Percentiles rank a stretch among this genome's conserved stretches.
Conservation (phyloP, 2,113 vertebrate species). For the Chloroceryle aenea region DNA sequence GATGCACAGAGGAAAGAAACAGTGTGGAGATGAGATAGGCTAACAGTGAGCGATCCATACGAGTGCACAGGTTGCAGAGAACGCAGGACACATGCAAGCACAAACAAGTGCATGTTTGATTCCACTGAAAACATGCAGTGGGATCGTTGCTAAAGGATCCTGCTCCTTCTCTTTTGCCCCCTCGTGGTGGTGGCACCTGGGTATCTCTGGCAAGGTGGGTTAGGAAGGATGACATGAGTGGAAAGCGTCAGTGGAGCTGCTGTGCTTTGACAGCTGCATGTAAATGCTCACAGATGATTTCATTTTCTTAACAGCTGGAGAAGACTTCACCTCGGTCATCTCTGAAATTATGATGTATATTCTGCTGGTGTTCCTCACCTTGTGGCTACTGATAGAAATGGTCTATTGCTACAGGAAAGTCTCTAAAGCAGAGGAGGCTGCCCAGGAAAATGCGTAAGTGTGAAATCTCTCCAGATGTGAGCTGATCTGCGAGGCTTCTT, state of each 20-base stretch:
- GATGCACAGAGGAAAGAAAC: not conserved
- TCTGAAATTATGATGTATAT: constrained; percentile 99
- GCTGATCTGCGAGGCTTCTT: not conserved
- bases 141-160: not conserved
- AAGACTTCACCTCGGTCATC: constrained; percentile 87
- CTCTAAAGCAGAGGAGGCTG: constrained; percentile 91
- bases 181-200: not conserved
- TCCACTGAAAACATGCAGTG: rapidly evolving
- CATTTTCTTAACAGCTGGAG: constrained; percentile 76
- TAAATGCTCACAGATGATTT: not conserved
- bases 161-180: not conserved
- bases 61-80: not conserved
- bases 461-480: not conserved
- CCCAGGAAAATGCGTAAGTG: constrained; percentile 93
- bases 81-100: not conserved
- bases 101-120: not conserved
- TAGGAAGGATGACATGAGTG: not conserved
- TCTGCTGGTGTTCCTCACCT: constrained; percentile 93
- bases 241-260: not conserved
- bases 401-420: constrained; percentile 98
- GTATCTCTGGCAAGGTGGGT: not conserved
- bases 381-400: constrained; percentile 97
- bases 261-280: not conserved
- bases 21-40: not conserved
- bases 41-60: not conserved